Evolutionary conservation across 2,113 vertebrate species (phyloP), one percentile per base, ranked within the genome.

Genomic region (Carettochelys insculpta): DNA sequence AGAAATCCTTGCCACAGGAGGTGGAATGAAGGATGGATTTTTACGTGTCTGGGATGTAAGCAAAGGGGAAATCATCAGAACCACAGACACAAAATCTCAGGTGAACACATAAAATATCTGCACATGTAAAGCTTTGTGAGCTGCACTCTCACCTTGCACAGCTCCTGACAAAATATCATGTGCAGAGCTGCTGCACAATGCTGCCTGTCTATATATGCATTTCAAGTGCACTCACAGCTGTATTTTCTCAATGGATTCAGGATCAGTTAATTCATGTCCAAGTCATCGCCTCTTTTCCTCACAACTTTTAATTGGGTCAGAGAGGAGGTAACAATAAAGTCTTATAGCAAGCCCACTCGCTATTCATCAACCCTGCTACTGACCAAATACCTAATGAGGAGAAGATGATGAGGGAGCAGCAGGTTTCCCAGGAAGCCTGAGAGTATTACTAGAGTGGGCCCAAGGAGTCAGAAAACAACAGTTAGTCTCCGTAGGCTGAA

Each of bases 11-110:
- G 98, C 97, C 79, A 95, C 98, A 10, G 98, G 98, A 76, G 98
- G 98, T 27, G 98, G 98, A 56, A 98, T 97, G 97, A 96, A 97
- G 77, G 98, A 99, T 54, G 97, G 98, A 68, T 71, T 95, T 92
- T 96, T 99, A 86, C 92, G 77, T 91, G 94, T 98, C 89, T 98
- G 98, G 97, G 97, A 98, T 80, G 90, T 96, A 82, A 96, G 95
- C 38, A 77, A 45, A 41, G 97, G 96, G 58, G 96, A 96, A 54
- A 98, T 97, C 2, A 91, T 97, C 31, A 93, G 93, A 75, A 97
- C 96, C 12, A 92, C 83, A 38, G 94, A 95, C 86, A 98, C 97
- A 94, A 92, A 98, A 86, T 98, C 95, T 73, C 98, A 98, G 98
- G 98, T 98, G 95, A 97, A 93, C 83, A 85, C 83, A 87, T 87